Evolutionary conservation across 2,113 vertebrate genomes (phyloP).

Genomic region (Asarcornis scutulata): DNA sequence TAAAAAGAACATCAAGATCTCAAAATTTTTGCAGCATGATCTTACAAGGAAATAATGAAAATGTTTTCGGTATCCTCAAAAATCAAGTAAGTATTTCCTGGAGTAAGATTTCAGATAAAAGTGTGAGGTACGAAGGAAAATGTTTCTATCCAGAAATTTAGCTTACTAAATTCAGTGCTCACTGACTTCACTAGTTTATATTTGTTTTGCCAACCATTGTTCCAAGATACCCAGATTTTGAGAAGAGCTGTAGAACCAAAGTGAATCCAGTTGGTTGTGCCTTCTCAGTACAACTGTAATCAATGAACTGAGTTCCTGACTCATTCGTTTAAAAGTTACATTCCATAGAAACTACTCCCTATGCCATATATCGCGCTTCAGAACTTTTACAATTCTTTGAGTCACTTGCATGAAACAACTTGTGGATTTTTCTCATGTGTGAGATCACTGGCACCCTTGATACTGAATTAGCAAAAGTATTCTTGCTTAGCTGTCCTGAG

Average conservation of each 20-base stretch:
- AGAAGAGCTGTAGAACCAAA: background rate
- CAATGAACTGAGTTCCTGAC: background rate
- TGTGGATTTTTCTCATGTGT: background rate
- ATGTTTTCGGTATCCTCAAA: background rate
- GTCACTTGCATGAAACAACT: background rate
- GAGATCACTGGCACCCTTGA: background rate
- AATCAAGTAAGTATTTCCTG: background rate
- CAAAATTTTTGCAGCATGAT: background rate
- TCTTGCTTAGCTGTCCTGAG: no score
- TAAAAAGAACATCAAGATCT: background rate
- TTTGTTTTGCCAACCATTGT: background rate
- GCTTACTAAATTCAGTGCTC: background rate
- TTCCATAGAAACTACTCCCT: background rate
- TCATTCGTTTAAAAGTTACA: background rate
- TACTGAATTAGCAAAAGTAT: background rate
- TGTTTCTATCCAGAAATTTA: background rate
- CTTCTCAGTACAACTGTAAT: background rate
- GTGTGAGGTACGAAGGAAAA: background rate
- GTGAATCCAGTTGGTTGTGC: background rate
- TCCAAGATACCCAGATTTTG: background rate
- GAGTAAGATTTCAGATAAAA: background rate
- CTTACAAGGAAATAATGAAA: background rate
- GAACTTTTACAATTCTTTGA: background rate
- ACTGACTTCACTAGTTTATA: background rate
- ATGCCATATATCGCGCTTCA: background rate